Evolutionary conservation across 2,797 vertebrate genomes (phyloP), one percentile per base, ranked within the genome.

Genomic region (Echeneis naucrates): DNA sequence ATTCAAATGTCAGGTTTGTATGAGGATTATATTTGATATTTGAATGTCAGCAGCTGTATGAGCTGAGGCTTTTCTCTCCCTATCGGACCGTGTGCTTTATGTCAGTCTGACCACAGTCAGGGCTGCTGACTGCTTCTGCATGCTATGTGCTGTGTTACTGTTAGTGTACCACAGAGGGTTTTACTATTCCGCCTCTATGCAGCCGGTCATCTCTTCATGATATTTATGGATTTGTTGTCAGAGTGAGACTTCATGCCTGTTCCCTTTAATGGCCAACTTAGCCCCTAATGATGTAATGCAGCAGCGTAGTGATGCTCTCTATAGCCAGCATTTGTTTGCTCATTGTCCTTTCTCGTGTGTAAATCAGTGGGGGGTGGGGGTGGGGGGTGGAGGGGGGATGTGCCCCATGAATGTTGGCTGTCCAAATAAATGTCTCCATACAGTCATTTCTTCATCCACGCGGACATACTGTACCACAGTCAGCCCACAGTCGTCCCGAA

Each of bases 1-100:
- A 87, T 95, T 93, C 92, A 92, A 90, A 94, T 77, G 92, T 87
- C 95, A 98, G 96, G 96, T 95, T 96, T 95, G 95, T 95, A 90
- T 89, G 87, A 92, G 93, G 93, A 92, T 93, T 74, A 85, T 79
- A 70, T 88, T 91, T 87, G 85, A 88, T 90, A 75, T 79, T 33
- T 88, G 84, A 78, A 87, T 91, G 86, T 89, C 88, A 90, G 86
- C 88, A 84, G 87, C 81, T 81, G 79, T 73, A 48, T 50, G 61
- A 81, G 78, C 66, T 37, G 23, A 66, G 74, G 64, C 51, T 79
- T 74, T 69, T 37, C 14, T 32, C 42, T n/a, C 24, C 38, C 51
- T 78, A 77, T 75, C 82, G 63, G 69, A 80, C 65, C 38, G 67
- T 80, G 77, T 26, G 81, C 85, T 73, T 71, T 55, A 38, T 78